Base-by-base conservation (phyloP, 2,888 invertebrate genomes). In the Acleris laterana region DNA sequence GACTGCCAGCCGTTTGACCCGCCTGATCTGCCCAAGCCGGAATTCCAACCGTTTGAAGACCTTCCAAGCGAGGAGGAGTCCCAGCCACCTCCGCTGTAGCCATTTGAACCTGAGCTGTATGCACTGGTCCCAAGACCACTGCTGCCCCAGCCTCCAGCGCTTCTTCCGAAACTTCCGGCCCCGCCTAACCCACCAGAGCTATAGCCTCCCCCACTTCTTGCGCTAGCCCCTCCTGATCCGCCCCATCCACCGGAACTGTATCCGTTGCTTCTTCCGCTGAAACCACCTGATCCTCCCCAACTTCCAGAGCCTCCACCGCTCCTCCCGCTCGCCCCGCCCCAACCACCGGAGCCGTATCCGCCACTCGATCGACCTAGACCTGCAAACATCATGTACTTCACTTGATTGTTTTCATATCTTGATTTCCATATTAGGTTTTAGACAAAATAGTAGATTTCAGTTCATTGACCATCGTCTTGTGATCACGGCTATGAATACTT, bases 1-100 rank as follows among this genome's bases (percentile, higher is more conserved):
- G 73, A 72, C 57, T 77, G 71, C 75, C 78, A 74, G 20, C 70
- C 71, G 46, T 63, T 48, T 5, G 62, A 56, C 1, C 65, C 55
- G 4, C 55, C 55, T 20, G 65, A 53, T 9, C 59, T 38, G 25
- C 64, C 64, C 16, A 49, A 49, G 0, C 63, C 63, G 1, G 62
- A 62, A 32, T 55, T 38, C 62, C 62, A 62, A 1, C 62, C 61
- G 6, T 51, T 52, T n/a, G 62, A 62, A 28, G 62, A 62, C 25
- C 62, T 46, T 5, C 62, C 62, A 13, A 55, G 28, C 19, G 62
- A 55, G 22, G 51, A 51, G 5, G 63, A 63, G 52, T 53, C 64
- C 64, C 64, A 64, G 9, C 64, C 63, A 9, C 63, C 63, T 2
- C 57, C 50, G 44, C 44, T 46, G 53, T 32, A 63, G 3, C 55